Evolutionary conservation across 2,113 vertebrate species (phyloP).

Genomic region (Scopus umbretta): DNA sequence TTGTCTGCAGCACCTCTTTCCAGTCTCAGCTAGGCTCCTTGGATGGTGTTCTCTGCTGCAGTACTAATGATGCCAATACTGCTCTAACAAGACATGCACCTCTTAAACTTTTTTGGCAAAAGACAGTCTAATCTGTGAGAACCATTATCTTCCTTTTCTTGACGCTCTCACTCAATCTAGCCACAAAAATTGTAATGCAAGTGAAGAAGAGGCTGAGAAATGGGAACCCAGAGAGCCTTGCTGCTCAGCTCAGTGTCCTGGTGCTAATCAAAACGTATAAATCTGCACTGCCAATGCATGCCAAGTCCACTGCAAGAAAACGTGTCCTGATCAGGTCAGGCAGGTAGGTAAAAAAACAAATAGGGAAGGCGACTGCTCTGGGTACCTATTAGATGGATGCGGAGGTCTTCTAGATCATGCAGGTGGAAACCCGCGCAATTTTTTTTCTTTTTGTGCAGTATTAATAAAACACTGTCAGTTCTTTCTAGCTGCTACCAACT

Average conservation of each 20-base stretch:
- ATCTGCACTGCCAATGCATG: not conserved
- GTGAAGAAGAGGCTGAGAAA: not conserved
- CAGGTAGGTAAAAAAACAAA: not conserved
- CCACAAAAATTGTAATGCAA: not conserved
- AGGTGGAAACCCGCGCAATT: not conserved
- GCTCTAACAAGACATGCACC: not conserved
- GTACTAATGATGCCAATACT: not conserved
- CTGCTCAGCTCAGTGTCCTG: not conserved
- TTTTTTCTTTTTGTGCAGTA: not conserved
- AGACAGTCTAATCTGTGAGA: not conserved
- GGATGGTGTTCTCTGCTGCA: not conserved
- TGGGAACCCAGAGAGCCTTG: not conserved
- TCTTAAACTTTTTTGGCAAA: constrained; percentile 16
- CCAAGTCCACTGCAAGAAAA: not conserved
- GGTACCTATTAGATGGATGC: not conserved
- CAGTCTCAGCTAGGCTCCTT: not conserved
- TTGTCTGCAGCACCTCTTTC: not conserved
- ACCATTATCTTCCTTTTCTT: not conserved
- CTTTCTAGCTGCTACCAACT: not conserved
- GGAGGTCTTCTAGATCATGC: not conserved
- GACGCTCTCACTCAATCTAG: not conserved
- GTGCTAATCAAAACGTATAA: not conserved
- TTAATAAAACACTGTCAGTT: not conserved
- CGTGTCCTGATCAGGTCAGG: not conserved
- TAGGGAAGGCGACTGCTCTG: not conserved